phyloP scores from a whole-genome alignment of 2,888 invertebrate species.

The Scrobipalpa costella region DNA sequence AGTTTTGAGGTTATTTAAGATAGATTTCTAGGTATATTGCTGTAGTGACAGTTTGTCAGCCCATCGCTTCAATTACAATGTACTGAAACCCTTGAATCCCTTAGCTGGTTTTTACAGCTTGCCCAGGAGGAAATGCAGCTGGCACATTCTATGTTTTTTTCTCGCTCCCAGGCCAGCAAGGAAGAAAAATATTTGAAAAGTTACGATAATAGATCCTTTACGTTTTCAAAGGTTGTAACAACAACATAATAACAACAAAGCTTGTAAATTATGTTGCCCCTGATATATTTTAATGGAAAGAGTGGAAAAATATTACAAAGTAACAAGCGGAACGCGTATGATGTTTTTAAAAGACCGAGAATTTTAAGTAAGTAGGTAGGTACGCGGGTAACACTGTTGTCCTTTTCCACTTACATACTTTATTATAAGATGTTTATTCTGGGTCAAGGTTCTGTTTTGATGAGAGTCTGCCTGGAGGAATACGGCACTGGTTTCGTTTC shows the following conservation, averaged over 20 bases:
- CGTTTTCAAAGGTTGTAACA: background rate
- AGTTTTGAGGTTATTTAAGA: too few species aligned
- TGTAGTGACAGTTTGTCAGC: too few species aligned
- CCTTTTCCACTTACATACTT: slow-evolving; percentile 60
- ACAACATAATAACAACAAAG: background rate
- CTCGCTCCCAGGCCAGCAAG: too few species aligned
- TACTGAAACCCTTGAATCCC: too few species aligned
- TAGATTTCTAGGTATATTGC: too few species aligned
- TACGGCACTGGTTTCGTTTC: slow-evolving; percentile 42
- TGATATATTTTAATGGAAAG: background rate
- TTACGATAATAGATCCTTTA: background rate
- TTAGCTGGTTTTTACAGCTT: too few species aligned
- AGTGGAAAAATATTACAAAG: background rate
- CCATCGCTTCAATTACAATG: too few species aligned
- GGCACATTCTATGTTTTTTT: too few species aligned
- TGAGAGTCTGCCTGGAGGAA: slow-evolving; percentile 54
- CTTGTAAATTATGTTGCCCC: background rate
- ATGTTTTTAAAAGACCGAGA: slow-evolving; percentile 7
- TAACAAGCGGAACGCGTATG: background rate
- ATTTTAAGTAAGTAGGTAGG: background rate
- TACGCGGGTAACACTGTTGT: slow-evolving; percentile 33
- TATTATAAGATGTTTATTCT: slow-evolving; percentile 51
- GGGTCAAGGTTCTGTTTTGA: slow-evolving; percentile 74
- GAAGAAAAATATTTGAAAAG: background rate
- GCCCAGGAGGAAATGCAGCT: too few species aligned